Percentiles rank a stretch among this genome's conserved stretches.
These are phyloP conservation scores for Drosophila lowei DNA, from an alignment of 1,140 invertebrate species.

Conservation along the genomic window DNA sequence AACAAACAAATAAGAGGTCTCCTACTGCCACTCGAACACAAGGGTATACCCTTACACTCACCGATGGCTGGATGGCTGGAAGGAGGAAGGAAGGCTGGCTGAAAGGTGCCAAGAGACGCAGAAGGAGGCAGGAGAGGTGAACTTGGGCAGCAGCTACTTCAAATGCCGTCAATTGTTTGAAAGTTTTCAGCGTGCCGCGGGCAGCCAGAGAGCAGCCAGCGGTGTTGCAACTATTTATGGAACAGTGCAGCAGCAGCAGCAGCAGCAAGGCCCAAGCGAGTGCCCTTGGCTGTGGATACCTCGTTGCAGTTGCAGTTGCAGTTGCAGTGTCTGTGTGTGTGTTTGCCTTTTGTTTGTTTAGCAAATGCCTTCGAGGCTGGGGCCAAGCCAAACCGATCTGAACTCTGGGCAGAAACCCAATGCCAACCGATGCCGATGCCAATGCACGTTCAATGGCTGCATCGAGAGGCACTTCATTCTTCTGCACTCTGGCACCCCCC, in stretches of 20 bases:
- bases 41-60: too few relatives aligned
- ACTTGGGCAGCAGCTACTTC: conserved; percentile 60
- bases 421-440: conserved; percentile 37
- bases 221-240: conserved; percentile 65
- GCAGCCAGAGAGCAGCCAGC: not conserved
- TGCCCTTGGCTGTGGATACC: conserved; percentile 30
- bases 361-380: conserved; percentile 25
- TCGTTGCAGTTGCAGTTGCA: conserved; percentile 12
- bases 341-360: conserved; percentile 61
- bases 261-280: conserved; percentile 4
- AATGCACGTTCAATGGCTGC: conserved; percentile 56
- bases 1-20: too few relatives aligned
- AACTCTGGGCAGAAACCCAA: not conserved
- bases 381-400: too few relatives aligned
- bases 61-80: too few relatives aligned
- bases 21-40: too few relatives aligned
- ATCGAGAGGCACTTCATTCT: conserved; percentile 14
- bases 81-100: too few relatives aligned
- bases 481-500: conserved; percentile 3
- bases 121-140: not conserved
- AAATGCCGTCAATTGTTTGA: conserved; percentile 73
- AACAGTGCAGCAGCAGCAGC: conserved; percentile 47
- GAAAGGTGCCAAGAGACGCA: not conserved
- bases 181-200: conserved; percentile 43
- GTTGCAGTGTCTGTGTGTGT: not conserved